Percentiles rank a stretch among this genome's conserved stretches.
phyloP scores from a whole-genome alignment of 2,113 vertebrate species.

The Laterallus jamaicensis region DNA sequence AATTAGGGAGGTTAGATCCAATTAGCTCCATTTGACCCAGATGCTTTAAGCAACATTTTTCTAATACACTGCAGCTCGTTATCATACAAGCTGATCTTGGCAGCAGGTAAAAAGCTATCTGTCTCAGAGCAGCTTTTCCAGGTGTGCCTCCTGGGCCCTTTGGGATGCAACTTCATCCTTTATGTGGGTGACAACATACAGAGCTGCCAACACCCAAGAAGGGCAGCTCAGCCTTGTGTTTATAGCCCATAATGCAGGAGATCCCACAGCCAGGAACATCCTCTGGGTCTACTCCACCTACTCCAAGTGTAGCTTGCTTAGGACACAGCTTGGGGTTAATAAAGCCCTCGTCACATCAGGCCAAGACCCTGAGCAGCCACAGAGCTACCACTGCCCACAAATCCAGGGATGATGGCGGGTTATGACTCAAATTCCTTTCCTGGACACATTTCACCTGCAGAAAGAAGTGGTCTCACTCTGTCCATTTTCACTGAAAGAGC shows the following conservation, averaged over 20 bases:
- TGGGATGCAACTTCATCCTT: background rate
- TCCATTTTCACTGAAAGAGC: background rate
- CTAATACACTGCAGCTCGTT: background rate
- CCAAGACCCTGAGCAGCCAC: background rate
- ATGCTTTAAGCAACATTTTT: background rate
- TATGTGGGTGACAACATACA: background rate
- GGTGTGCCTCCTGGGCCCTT: background rate
- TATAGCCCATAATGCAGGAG: background rate
- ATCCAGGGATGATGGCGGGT: no score
- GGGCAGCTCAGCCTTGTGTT: background rate
- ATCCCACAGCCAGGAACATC: background rate
- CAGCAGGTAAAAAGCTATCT: background rate
- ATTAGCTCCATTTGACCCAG: slow-evolving; percentile 1
- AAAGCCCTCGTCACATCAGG: fast-evolving
- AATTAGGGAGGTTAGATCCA: slow-evolving; percentile 4
- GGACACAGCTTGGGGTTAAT: background rate
- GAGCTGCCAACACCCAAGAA: background rate
- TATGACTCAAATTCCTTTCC: background rate
- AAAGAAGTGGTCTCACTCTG: background rate
- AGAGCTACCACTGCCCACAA: background rate
- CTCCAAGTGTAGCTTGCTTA: background rate
- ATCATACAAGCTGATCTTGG: background rate
- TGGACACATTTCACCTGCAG: background rate
- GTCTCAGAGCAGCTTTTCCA: background rate
- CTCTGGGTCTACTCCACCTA: background rate